Evolutionary conservation across 2,113 vertebrate species (phyloP).

Genomic region (Anseranas semipalmata): DNA sequence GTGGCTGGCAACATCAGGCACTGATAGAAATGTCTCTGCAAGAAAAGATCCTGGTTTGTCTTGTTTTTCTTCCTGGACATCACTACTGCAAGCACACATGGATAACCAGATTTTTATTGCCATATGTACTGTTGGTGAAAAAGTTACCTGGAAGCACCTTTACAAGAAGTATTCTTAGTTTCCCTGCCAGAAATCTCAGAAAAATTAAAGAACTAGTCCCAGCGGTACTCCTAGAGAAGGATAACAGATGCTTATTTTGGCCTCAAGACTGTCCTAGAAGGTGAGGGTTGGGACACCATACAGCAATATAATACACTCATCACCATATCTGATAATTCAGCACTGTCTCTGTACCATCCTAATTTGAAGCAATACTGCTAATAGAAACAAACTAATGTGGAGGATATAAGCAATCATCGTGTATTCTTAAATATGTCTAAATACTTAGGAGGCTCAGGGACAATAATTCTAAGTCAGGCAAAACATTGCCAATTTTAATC

Average conservation of each 20-base stretch:
- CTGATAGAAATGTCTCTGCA: neutral
- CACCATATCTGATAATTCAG: neutral
- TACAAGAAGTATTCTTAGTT: neutral
- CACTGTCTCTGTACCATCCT: neutral
- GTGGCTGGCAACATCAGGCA: neutral
- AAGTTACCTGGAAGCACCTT: neutral
- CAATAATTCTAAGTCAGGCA: neutral
- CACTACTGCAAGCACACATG: neutral
- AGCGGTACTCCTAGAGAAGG: neutral
- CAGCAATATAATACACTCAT: neutral
- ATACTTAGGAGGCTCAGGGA: neutral
- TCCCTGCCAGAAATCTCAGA: neutral
- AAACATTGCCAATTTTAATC: neutral
- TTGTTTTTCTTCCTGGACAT: neutral
- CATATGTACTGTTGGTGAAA: neutral
- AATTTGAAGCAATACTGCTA: neutral
- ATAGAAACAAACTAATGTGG: neutral
- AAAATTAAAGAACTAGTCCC: neutral
- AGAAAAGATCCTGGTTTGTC: neutral
- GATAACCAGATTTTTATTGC: neutral
- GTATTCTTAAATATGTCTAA: neutral
- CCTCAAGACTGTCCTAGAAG: neutral
- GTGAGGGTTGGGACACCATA: neutral
- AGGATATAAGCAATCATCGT: neutral
- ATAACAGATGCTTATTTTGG: neutral